A percentile compares a stretch with the other conserved stretches of the same genome.
phyloP scores from a whole-genome alignment of 2,888 invertebrate genomes.

The Polyploca ridens region DNA sequence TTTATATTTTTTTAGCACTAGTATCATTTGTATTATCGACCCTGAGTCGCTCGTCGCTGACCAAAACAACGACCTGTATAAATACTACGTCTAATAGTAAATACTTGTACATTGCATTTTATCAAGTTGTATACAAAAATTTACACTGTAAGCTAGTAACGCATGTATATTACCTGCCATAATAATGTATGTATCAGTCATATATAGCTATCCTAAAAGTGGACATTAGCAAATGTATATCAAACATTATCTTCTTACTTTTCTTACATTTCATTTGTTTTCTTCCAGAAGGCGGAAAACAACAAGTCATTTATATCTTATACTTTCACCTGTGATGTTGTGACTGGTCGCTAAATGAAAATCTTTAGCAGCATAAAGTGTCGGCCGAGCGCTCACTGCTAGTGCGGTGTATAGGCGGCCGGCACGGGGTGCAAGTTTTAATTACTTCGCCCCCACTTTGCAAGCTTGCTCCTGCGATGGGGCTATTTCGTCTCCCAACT shows the following conservation, averaged over 20 bases:
- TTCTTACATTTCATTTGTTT: too few species aligned
- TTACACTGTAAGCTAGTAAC: too few species aligned
- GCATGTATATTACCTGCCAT: too few species aligned
- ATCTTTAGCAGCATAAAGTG: conserved; percentile 8
- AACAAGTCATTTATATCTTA: not conserved
- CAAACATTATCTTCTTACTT: too few species aligned
- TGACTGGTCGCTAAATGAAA: conserved; percentile 11
- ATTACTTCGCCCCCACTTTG: conserved; percentile 73
- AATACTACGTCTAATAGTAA: not conserved
- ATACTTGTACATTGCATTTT: not conserved
- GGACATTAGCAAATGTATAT: too few species aligned
- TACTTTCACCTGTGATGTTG: not conserved
- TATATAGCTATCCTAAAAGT: too few species aligned
- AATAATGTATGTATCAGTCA: too few species aligned
- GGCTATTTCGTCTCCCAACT: conserved; percentile 70
- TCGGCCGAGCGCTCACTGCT: conserved; percentile 29
- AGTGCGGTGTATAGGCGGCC: conserved; percentile 35
- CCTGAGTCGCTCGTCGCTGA: too few species aligned
- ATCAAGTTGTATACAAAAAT: too few species aligned
- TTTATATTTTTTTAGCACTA: too few species aligned
- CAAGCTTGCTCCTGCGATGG: conserved; percentile 64
- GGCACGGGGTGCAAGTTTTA: conserved; percentile 67
- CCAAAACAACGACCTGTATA: too few species aligned
- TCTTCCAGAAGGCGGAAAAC: not conserved
- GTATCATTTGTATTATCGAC: too few species aligned